Conservation (phyloP, 2,797 vertebrate species). For the Alcedo quadribrachys region DNA sequence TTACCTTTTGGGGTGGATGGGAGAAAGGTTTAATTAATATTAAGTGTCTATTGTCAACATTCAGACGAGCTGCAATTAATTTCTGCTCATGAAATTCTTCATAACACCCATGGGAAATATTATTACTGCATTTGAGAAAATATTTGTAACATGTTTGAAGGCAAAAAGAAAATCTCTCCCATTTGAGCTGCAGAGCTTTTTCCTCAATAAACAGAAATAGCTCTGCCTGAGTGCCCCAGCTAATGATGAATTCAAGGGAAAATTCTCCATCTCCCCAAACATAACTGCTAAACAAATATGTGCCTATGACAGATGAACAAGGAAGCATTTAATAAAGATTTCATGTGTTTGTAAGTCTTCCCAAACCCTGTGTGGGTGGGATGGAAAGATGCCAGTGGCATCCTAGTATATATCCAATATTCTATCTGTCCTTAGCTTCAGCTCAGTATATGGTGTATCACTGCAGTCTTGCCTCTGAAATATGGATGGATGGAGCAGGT, state of each 20-base stretch:
- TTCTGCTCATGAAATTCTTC: neutral
- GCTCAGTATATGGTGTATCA: too few relatives aligned
- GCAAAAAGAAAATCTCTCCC: neutral
- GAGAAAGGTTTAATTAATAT: neutral
- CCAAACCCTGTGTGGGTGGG: neutral
- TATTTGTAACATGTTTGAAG: neutral
- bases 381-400: neutral
- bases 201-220: neutral
- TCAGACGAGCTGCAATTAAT: neutral
- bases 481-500: neutral
- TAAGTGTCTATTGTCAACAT: neutral
- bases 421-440: neutral
- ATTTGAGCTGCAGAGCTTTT: neutral
- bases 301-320: neutral
- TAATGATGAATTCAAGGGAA: constrained; percentile 22
- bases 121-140: neutral
- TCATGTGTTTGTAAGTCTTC: neutral
- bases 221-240: neutral
- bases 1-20: neutral
- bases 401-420: too few relatives aligned
- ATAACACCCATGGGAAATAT: neutral
- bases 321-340: neutral
- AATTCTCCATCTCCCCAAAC: constrained; percentile 13
- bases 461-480: neutral
- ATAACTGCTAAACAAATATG: constrained; percentile 34